Evolutionary conservation across 2,113 vertebrate genomes (phyloP), one percentile per base, ranked within the genome.

Genomic region (Anoplopoma fimbria): DNA sequence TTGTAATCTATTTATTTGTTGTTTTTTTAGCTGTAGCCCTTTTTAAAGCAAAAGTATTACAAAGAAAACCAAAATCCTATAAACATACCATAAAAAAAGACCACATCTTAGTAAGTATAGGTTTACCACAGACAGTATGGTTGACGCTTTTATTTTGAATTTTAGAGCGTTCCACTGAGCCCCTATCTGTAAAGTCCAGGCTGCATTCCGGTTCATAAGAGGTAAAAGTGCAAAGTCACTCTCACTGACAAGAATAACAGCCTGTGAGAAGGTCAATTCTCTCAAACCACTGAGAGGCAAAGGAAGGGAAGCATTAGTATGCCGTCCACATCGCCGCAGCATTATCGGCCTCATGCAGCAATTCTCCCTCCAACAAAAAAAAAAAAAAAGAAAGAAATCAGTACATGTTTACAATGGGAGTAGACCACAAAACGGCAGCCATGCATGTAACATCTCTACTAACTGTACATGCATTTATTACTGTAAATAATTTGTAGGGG

Each of bases 241-340:
- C 81, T 86, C 72, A 2, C 82, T 86, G 84, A 88, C 86, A 86
- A 86, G 87, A 92, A 87, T 86, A 91, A 93, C 88, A 85, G 81
- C 79, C 81, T 72, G 80, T 79, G 90, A 91, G 89, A 90, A 93
- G 90, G 93, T 91, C 92, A 92, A 81, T 89, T 88, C 81, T 87
- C 90, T 91, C 82, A 82, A 77, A 88, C 76, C 86, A 76, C 86
- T 31, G 83, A 89, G 89, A 88, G 77, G 84, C 77, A 58, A 69
- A 31, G 65, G 71, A 27, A 84, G 70, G 58, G 53, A 12, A 69
- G 77, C 68, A 91, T 93, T 91, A 86, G 88, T 86, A 92, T 91
- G 88, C 89, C 53, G 61, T 81, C 73, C 87, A 90, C 90, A 79
- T 63, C 45, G 45, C 38, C 34, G 62, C 84, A 64, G 76, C 82